These are phyloP conservation scores for Phenganax subtilis DNA, from an alignment of 92 coral and sea anemone genomes.

Conservation along the genomic window DNA sequence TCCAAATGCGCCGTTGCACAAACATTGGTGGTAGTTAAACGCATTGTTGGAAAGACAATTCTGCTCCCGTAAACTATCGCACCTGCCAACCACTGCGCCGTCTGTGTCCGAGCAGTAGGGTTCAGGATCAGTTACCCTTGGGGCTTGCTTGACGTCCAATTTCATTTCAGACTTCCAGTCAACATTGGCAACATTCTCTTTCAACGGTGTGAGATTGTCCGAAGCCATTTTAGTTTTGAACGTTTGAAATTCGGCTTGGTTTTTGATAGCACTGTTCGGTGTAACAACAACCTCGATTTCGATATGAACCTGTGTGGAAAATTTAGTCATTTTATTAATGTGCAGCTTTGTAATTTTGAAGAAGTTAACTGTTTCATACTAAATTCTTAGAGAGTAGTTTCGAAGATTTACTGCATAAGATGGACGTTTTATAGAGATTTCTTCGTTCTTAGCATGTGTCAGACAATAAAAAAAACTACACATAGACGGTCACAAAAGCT, in stretches of 20 bases:
- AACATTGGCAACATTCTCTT: not conserved
- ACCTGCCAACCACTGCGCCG: conserved; percentile 83
- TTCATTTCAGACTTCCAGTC: conserved; percentile 22
- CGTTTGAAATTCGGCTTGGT: conserved; percentile 19
- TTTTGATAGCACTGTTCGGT: not conserved
- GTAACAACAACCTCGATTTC: conserved; percentile 8
- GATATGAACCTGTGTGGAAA: conserved; percentile 1
- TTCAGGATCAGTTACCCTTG: conserved; percentile 47
- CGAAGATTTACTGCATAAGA: too few species aligned
- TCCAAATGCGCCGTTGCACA: conserved; percentile 67
- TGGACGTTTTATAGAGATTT: too few species aligned
- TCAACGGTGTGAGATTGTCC: not conserved
- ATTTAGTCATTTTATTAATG: not conserved
- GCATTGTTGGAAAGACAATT: conserved; percentile 47
- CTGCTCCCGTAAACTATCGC: conserved; percentile 52
- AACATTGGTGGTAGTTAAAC: conserved; percentile 54
- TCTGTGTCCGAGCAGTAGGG: conserved; percentile 71
- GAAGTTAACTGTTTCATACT: too few species aligned
- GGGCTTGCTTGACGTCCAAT: not conserved
- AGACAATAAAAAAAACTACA: too few species aligned
- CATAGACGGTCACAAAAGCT: too few species aligned
- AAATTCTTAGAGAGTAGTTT: too few species aligned
- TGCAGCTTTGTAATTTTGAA: too few species aligned
- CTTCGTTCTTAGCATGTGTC: too few species aligned
- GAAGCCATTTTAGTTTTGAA: conserved; percentile 6